A percentile compares a stretch with the other conserved stretches of the same genome.
Evolutionary conservation across 2,113 vertebrate species (phyloP).

Genomic region (Chloroceryle aenea): DNA sequence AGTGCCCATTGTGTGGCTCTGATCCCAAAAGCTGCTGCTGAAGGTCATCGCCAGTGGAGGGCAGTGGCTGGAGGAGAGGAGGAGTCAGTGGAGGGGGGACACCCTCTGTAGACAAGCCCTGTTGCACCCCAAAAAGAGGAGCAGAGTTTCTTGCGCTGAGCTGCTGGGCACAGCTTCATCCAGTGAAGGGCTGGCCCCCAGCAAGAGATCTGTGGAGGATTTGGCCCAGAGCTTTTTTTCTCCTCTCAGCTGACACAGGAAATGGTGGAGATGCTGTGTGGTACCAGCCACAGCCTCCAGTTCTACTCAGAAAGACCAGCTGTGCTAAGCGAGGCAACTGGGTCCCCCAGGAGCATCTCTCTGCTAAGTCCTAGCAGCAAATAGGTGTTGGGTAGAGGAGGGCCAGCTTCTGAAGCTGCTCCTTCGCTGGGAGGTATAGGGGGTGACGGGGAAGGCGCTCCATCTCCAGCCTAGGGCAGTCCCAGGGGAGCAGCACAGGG

Average conservation of each 20-base stretch:
- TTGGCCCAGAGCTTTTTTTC: background rate
- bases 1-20: slow-evolving; percentile 69
- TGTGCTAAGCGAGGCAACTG: background rate
- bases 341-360: background rate
- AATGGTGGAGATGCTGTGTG: background rate
- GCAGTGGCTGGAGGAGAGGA: slow-evolving; percentile 74
- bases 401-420: background rate
- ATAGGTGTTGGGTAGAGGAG: background rate
- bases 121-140: background rate
- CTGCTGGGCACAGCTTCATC: background rate
- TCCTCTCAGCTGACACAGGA: background rate
- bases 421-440: background rate
- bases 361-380: background rate
- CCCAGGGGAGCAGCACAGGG: background rate
- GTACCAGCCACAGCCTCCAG: background rate
- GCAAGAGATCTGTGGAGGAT: background rate
- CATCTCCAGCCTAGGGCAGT: background rate
- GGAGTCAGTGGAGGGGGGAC: background rate
- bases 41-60: slow-evolving; percentile 79
- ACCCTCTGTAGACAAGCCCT: background rate
- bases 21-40: slow-evolving; percentile 63
- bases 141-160: background rate
- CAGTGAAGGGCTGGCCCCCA: background rate
- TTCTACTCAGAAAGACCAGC: background rate
- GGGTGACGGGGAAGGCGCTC: background rate